Base-by-base conservation (phyloP, 2,113 vertebrate species). In the Chroicocephalus ridibundus region DNA sequence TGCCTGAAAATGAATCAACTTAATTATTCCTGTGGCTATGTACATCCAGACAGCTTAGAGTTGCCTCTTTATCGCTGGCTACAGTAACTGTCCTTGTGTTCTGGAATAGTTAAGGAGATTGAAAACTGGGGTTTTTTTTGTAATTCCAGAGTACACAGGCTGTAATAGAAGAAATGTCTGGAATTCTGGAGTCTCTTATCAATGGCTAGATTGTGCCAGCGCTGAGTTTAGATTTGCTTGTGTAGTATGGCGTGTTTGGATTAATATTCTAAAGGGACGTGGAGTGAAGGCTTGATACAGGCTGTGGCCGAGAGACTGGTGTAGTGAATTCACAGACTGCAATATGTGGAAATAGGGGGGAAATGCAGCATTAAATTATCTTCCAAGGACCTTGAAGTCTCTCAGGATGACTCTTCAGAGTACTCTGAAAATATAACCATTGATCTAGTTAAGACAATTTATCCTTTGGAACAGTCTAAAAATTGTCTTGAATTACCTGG, bases 1-100 rank as follows among this genome's bases (percentile, higher is more conserved):
- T 89, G 83, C 86, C 85, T 94, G 90, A 93, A 95, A 97, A 88
- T 70, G 66, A 93, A 92, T 96, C 82, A 94, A 62, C 62, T 93
- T 91, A 95, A 94, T 96, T 96, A 95, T 96, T 92, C 58, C 66
- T 88, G 58, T 93, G 78, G 55, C 82, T 91, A 5, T 3, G 15
- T 80, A 74, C 68, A 38, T 58, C 82, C 82, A 93, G 82, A 60
- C 9, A 0, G 75, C 78, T 85, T 86, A 96, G 87, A 74, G 46
- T 26, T 88, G 46, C 70, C 46, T 74, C 75, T 95, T 94, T 94
- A 92, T 92, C 70, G 0, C 95, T 86, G 79, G 64, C 79, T 70
- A 38, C 82, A 92, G 66, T 57, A 79, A 66, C 88, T 90, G 66
- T 80, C 75, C 93, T 82, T 83, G 87, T 93, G 70, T 70, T 82